These are phyloP conservation scores for Orthosia cruda DNA, from an alignment of 2,888 invertebrate species.

Conservation along the genomic window DNA sequence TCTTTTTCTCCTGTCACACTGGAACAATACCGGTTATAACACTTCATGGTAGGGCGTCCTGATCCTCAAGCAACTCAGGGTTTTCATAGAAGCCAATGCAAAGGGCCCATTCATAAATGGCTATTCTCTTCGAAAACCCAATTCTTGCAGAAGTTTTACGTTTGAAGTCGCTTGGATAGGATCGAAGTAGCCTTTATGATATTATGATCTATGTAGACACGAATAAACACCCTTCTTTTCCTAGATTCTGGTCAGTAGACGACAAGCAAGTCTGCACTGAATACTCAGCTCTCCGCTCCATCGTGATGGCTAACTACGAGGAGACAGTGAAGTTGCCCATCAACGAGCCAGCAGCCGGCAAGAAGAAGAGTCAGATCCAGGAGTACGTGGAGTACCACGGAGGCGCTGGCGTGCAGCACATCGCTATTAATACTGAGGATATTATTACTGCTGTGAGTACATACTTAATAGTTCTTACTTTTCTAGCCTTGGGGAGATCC, in stretches of 20 bases:
- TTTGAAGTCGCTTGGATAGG: no score
- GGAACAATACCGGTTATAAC: no score
- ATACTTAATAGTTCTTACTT: no score
- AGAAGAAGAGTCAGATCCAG: slow-evolving; percentile 99
- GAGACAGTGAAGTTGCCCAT: slow-evolving; percentile 99
- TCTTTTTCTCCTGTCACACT: no score
- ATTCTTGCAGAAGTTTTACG: no score
- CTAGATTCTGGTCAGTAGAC: slow-evolving; percentile 99
- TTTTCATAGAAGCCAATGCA: neutral
- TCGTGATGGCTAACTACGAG: slow-evolving; percentile 99
- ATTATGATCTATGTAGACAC: no score
- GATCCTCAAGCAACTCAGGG: neutral
- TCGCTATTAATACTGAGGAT: slow-evolving; percentile 98
- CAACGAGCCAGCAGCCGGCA: slow-evolving; percentile 99
- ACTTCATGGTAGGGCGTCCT: no score
- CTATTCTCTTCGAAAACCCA: neutral
- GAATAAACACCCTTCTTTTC: neutral
- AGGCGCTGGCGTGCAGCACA: slow-evolving; percentile 99
- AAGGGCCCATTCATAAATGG: neutral
- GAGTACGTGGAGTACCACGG: slow-evolving; percentile 99
- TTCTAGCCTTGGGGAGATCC: no score
- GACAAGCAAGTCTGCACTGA: slow-evolving; percentile 99
- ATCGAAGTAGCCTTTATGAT: no score
- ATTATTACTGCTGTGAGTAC: slow-evolving; percentile 96
- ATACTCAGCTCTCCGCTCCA: slow-evolving; percentile 98